These are phyloP conservation scores for Neoseiulus cucumeris DNA, from an alignment of 1,140 invertebrate genomes.

Conservation along the genomic window DNA sequence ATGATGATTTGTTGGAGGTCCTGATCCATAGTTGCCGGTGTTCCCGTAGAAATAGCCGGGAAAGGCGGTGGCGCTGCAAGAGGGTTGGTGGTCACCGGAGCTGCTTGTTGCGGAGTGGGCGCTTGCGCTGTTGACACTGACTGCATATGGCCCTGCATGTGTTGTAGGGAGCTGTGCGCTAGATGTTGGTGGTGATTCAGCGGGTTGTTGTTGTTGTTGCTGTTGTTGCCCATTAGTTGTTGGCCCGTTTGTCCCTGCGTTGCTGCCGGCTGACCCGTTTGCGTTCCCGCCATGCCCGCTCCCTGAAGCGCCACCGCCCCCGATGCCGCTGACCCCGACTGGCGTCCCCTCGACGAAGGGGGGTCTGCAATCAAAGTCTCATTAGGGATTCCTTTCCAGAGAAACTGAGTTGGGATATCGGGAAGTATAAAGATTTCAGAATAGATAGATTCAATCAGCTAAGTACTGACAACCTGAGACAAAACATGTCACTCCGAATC, in stretches of 20 bases:
- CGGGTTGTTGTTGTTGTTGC: conserved; percentile 6
- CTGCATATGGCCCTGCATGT: conserved; percentile 12
- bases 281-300: neutral
- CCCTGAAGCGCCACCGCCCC: neutral
- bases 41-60: conserved; percentile 8
- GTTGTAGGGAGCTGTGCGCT: conserved; percentile 9
- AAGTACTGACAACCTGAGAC: too few species aligned
- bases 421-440: too few species aligned
- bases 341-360: conserved; percentile 8
- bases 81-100: conserved; percentile 4
- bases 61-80: conserved; percentile 3
- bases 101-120: neutral
- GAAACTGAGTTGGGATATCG: too few species aligned
- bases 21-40: conserved; percentile 8
- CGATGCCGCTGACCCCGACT: conserved; percentile 2
- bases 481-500: too few species aligned
- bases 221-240: conserved; percentile 8
- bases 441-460: too few species aligned
- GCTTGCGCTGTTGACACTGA: conserved; percentile 1
- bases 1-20: conserved; percentile 10
- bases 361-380: neutral
- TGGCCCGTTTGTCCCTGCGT: neutral
- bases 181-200: conserved; percentile 10
- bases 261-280: neutral
- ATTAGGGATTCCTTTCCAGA: too few species aligned